A percentile compares a stretch with the other conserved stretches of the same genome.
Evolutionary conservation across 2,113 vertebrate species (phyloP).

Genomic region (Carollia perspicillata): DNA sequence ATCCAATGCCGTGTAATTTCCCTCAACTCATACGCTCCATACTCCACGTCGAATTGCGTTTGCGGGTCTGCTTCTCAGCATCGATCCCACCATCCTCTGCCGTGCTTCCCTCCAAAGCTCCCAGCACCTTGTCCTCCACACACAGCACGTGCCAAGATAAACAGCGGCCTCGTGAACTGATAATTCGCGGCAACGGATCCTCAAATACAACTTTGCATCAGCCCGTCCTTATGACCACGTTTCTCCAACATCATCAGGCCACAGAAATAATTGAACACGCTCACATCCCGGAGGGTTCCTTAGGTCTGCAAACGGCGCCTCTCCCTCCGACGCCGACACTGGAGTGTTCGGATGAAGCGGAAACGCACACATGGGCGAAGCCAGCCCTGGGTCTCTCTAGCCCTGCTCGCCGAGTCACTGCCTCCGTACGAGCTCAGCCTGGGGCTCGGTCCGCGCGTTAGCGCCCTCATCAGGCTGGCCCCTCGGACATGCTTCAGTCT

Average conservation of each 20-base stretch:
- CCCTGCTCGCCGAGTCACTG: accelerated
- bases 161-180: background rate
- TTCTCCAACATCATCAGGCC: background rate
- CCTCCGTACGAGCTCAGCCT: accelerated
- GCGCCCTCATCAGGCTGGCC: background rate
- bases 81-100: accelerated
- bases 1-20: background rate
- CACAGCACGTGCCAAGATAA: background rate
- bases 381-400: accelerated
- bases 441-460: accelerated
- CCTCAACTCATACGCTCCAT: accelerated
- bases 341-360: background rate
- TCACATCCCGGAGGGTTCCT: background rate
- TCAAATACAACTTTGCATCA: conserved; percentile 13
- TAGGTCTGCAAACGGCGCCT: background rate
- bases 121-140: background rate
- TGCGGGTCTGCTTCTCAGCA: background rate
- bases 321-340: background rate
- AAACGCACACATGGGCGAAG: background rate
- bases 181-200: background rate
- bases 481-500: accelerated
- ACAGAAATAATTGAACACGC: background rate
- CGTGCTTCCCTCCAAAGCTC: background rate
- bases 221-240: background rate
- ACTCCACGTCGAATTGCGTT: accelerated